Conservation (phyloP, 2,888 invertebrate genomes). For the Frankliniella fusca region DNA sequence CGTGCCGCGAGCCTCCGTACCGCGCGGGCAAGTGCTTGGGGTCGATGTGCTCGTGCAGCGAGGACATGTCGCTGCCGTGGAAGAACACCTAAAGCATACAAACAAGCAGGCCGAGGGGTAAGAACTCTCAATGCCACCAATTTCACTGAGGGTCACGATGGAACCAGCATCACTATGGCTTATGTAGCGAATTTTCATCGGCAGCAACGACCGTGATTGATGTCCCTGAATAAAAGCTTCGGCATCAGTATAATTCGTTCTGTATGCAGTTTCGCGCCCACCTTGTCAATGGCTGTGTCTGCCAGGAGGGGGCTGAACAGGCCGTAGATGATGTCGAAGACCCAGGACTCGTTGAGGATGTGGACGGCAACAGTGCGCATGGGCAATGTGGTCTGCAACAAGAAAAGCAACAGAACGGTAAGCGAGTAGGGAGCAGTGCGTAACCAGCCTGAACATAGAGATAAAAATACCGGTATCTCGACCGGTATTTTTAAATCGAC, state of each 20-base stretch:
- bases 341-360: conserved; percentile 74
- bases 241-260: no score
- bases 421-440: no score
- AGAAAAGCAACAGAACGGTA: neutral
- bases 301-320: conserved; percentile 74
- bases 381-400: conserved; percentile 60
- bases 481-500: no score
- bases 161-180: no score
- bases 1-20: conserved; percentile 65
- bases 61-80: conserved; percentile 68
- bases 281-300: conserved; percentile 30
- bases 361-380: conserved; percentile 69
- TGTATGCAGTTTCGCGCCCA: neutral
- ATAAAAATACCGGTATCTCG: no score
- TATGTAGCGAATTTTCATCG: no score
- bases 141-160: no score
- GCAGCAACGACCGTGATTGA: no score
- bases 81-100: conserved; percentile 53
- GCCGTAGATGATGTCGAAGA: conserved; percentile 71
- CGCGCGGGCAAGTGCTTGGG: conserved; percentile 66
- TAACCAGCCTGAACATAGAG: no score
- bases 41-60: conserved; percentile 67
- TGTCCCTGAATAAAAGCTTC: no score
- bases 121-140: no score
- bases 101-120: neutral